These are phyloP conservation scores for Paratrypauchen microcephalus DNA, from an alignment of 2,797 vertebrate species.

Conservation along the genomic window DNA sequence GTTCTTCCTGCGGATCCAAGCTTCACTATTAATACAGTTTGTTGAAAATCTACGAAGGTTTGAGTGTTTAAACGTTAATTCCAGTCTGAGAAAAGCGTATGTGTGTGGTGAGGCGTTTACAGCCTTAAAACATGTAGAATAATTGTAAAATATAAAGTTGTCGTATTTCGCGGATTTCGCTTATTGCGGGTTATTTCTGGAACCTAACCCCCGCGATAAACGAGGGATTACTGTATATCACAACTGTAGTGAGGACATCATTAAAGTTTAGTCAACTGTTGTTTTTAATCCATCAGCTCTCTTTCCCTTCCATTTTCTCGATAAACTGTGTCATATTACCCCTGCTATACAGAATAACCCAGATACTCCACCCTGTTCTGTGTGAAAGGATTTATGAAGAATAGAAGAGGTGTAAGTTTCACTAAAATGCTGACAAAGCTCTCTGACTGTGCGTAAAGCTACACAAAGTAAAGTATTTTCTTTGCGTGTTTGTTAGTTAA, in stretches of 20 bases:
- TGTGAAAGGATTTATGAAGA: conserved; percentile 48
- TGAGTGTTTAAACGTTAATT: too few species aligned
- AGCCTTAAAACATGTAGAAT: too few species aligned
- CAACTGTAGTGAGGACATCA: not conserved
- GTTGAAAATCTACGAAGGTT: too few species aligned
- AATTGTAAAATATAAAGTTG: too few species aligned
- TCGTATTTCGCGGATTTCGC: too few species aligned
- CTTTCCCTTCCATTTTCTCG: conserved; percentile 30
- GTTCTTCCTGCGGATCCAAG: too few species aligned
- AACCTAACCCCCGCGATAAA: too few species aligned
- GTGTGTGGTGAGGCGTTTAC: too few species aligned
- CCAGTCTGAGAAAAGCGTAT: too few species aligned
- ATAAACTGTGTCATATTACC: conserved; percentile 65
- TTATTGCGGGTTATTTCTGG: too few species aligned
- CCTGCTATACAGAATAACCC: conserved; percentile 48
- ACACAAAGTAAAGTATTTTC: conserved; percentile 22
- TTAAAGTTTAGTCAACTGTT: conserved; percentile 30
- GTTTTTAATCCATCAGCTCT: conserved; percentile 36
- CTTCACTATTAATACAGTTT: too few species aligned
- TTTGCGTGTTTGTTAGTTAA: conserved; percentile 44
- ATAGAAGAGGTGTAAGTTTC: conserved; percentile 15
- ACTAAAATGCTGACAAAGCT: conserved; percentile 38
- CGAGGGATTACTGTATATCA: too few species aligned
- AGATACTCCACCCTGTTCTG: conserved; percentile 55
- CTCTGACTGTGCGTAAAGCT: conserved; percentile 26